A percentile compares a stretch with the other conserved stretches of the same genome.
Conservation (phyloP, 2,113 vertebrate species). For the Lagopus muta region DNA sequence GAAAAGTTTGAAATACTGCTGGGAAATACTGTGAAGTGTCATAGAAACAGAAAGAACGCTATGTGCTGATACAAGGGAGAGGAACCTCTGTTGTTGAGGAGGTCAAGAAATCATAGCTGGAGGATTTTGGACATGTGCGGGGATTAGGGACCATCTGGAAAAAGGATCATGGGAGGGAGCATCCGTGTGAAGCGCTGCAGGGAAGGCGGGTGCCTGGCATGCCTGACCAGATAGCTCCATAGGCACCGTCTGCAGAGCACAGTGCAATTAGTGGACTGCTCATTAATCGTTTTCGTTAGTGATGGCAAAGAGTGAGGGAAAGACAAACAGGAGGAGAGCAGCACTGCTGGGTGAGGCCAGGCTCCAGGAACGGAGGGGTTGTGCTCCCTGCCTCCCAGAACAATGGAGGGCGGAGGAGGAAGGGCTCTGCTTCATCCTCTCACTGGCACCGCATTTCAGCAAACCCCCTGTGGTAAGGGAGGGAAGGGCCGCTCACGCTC, state of each 20-base stretch:
- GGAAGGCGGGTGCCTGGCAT: neutral
- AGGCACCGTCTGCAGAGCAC: neutral
- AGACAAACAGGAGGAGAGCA: neutral
- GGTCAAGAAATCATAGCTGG: slow-evolving; percentile 40
- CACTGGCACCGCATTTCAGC: slow-evolving; percentile 26
- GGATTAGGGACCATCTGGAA: slow-evolving; percentile 69
- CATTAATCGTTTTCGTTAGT: neutral
- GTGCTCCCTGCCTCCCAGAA: slow-evolving; percentile 8
- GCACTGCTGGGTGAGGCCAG: neutral
- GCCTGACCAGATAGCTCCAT: slow-evolving; percentile 56
- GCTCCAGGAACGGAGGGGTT: neutral
- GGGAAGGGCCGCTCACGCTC: neutral
- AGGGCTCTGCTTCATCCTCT: slow-evolving; percentile 16
- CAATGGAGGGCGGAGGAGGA: slow-evolving; percentile 12
- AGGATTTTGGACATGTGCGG: slow-evolving; percentile 41
- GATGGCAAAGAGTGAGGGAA: neutral
- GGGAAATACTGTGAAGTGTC: neutral
- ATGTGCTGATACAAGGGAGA: neutral
- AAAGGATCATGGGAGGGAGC: slow-evolving; percentile 39
- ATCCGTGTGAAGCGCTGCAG: neutral
- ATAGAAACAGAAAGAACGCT: neutral
- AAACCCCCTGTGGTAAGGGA: slow-evolving; percentile 26
- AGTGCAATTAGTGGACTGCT: neutral
- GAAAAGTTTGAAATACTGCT: slow-evolving; percentile 11
- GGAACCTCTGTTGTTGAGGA: neutral